Base-by-base conservation (phyloP, 2,888 invertebrate species). In the Sarcophaga caerulescens region DNA sequence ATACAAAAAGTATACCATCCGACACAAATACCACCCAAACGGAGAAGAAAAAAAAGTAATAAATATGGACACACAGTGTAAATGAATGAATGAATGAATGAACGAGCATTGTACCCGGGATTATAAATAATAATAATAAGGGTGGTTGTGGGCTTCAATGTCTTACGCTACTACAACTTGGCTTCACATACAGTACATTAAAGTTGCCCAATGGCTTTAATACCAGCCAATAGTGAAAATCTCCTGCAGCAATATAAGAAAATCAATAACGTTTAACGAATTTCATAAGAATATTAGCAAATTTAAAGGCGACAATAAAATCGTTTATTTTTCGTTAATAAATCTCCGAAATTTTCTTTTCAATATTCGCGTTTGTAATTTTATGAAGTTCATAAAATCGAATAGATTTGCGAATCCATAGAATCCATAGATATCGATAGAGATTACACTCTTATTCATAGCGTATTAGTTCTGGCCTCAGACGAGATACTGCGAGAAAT, bases 361-460 rank as follows among this genome's bases (percentile, higher is more conserved):
- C 17, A 12, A 17, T 17, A 14, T 21, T 74, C 19, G 25, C 14
- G 66, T 65, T 59, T 35, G 10, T 17, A 44, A 68, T 63, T 80
- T 84, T 75, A 84, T 76, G 70, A 69, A 75, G 75, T 84, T 76
- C 74, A 80, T 84, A 80, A 84, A n/a, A n/a, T n/a, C n/a, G n/a
- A n/a, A n/a, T n/a, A n/a, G n/a, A n/a, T n/a, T n/a, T n/a, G n/a
- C n/a, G n/a, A n/a, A n/a, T n/a, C n/a, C n/a, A 35, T 25, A 8
- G 8, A 35, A 35, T n/a, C n/a, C n/a, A n/a, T 3, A 35, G 59
- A 52, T 45, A 62, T 65, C 21, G 35, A 25, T 35, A 35, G 25
- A 25, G 25, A 25, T 25, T 25, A 25, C 25, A 25, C 25, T 25
- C 25, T 25, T 25, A 25, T 25, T 35, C 35, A 10, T 35, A 14